Conservation (phyloP, 2,113 vertebrate genomes). For the Anser cygnoides region DNA sequence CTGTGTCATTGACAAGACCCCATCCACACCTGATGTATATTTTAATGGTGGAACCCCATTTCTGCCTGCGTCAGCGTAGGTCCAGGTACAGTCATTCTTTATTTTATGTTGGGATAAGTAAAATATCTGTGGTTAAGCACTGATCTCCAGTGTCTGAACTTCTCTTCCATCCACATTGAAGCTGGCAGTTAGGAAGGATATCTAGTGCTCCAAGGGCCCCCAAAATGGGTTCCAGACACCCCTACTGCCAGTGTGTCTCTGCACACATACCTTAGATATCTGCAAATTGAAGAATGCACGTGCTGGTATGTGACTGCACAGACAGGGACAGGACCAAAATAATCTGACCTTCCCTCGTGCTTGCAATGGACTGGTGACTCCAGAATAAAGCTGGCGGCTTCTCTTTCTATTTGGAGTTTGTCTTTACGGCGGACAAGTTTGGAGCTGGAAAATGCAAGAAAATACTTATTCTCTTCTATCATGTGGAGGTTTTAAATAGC, state of each 20-base stretch:
- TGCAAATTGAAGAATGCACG: fast-evolving
- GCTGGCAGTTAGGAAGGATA: neutral
- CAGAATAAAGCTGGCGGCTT: neutral
- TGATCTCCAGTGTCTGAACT: neutral
- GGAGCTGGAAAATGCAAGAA: neutral
- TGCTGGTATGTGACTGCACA: neutral
- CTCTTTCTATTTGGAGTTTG: neutral
- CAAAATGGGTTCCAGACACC: neutral
- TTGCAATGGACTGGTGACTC: neutral
- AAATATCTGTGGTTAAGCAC: neutral
- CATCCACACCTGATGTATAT: neutral
- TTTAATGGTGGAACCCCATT: neutral
- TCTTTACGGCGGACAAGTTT: neutral
- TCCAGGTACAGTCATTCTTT: neutral
- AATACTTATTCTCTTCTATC: neutral
- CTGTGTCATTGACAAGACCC: neutral
- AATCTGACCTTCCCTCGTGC: neutral
- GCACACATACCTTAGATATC: neutral
- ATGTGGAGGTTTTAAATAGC: neutral
- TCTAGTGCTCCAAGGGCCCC: neutral
- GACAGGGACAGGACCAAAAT: neutral
- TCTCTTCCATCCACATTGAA: neutral
- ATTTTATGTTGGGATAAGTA: neutral
- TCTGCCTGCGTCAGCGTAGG: neutral
- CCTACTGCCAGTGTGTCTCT: neutral